phyloP scores from a whole-genome alignment of 2,797 vertebrate genomes.

The Eulemur coronatus region DNA sequence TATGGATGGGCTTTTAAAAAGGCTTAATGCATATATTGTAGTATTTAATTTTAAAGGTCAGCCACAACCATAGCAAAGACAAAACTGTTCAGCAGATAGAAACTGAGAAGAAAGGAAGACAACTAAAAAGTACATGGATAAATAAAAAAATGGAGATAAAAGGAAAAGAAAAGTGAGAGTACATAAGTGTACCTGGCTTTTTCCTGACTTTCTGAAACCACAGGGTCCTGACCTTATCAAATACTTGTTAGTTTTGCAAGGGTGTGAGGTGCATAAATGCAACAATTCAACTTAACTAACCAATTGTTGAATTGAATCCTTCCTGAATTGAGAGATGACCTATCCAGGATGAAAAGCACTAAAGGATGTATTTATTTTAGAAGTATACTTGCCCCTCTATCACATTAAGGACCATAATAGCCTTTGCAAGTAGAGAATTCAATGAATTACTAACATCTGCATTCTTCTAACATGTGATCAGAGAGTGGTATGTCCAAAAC shows the following conservation, averaged over 20 bases:
- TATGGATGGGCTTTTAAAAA: fast-evolving
- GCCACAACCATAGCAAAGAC: background rate
- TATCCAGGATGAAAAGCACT: background rate
- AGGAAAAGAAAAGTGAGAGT: background rate
- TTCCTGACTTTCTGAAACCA: background rate
- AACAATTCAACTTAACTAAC: background rate
- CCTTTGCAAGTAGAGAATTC: background rate
- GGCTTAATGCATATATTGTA: background rate
- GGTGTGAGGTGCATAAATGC: background rate
- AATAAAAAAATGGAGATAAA: background rate
- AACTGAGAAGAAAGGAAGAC: background rate
- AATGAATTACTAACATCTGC: background rate
- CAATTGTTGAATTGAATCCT: background rate
- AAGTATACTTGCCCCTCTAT: background rate
- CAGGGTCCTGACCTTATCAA: background rate
- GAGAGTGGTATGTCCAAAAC: background rate
- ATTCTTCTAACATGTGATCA: background rate
- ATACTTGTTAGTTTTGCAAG: background rate
- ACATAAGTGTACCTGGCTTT: background rate
- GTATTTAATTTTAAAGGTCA: background rate
- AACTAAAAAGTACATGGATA: background rate
- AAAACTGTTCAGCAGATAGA: background rate
- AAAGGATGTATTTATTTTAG: background rate
- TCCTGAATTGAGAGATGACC: background rate
- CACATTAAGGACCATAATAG: background rate